phyloP scores from a whole-genome alignment of 2,797 vertebrate genomes.

The Molossus molossus region DNA sequence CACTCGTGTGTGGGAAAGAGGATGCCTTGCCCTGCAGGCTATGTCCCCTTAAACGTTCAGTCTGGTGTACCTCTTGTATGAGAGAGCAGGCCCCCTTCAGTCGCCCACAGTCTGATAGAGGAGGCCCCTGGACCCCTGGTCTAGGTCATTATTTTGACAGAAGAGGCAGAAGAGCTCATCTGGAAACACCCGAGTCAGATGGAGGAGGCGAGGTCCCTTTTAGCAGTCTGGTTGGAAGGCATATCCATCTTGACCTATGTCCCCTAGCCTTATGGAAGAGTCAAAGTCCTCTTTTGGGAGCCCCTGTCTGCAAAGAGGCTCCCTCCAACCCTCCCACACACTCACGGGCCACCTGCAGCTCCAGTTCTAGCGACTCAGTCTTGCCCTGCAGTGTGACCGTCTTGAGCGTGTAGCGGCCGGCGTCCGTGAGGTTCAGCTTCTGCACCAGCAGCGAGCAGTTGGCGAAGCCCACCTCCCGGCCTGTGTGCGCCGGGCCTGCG shows the following conservation, averaged over 20 bases:
- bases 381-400: conserved; percentile 84
- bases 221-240: neutral
- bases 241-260: neutral
- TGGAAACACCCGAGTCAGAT: neutral
- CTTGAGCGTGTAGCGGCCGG: conserved; percentile 84
- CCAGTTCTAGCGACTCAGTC: conserved; percentile 79
- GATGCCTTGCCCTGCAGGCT: neutral
- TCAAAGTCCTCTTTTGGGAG: neutral
- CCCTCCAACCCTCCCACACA: neutral
- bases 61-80: neutral
- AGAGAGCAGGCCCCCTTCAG: neutral
- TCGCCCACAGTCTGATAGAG: neutral
- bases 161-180: neutral
- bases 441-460: conserved; percentile 86
- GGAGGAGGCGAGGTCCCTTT: neutral
- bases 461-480: conserved; percentile 84
- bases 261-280: neutral
- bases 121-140: neutral
- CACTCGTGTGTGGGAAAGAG: neutral
- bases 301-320: no score
- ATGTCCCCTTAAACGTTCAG: neutral
- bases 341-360: conserved; percentile 86
- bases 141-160: neutral
- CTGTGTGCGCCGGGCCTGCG: conserved; percentile 79
- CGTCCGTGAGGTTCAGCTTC: conserved; percentile 81